Base-by-base conservation (phyloP, 2,797 vertebrate species). In the Alca torda region DNA sequence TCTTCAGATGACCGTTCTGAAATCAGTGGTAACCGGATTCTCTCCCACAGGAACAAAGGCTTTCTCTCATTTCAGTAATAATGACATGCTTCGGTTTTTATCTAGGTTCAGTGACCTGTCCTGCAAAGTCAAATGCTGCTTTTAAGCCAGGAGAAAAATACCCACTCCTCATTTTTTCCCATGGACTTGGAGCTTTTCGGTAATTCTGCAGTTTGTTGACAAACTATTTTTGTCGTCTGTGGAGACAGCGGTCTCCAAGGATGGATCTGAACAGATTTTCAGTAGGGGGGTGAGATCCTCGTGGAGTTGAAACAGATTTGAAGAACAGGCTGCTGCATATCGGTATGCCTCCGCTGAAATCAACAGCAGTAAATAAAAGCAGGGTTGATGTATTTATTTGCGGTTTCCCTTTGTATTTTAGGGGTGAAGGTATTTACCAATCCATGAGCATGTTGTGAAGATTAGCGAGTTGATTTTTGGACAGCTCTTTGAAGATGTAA, bases 161-260 rank as follows among this genome's bases (percentile, higher is more conserved):
- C 53, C 99, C 99, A 13, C 97, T 99, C 10, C 90, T 99, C 11
- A 79, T 99, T 96, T 99, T 99, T 97, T 99, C 99, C 54, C 99
- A 99, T 24, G 99, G 99, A 83, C 98, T 99, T 10, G 99, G 99
- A 97, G 99, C 99, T 30, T 99, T 99, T 97, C 98, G 99, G 99
- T 99, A 98, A 97, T 75, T 37, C 57, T 68, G 35, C 67, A 72
- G 41, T 93, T 96, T n/a, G 25, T 63, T 73, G 57, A 35, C 63
- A 60, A 48, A 64, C 30, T 81, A 3, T 15, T 89, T 79, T 43
- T 75, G 30, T 67, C 3, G 1, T 65, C 35, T 70, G 0, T 59
- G 51, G 76, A 46, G 43, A 57, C 21, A 64, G 45, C 33, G 59
- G 39, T 77, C 35, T 65, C 61, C 56, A 76, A 33, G 75, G 56